phyloP scores from a whole-genome alignment of 2,113 vertebrate species.

The Rhipidura dahli region DNA sequence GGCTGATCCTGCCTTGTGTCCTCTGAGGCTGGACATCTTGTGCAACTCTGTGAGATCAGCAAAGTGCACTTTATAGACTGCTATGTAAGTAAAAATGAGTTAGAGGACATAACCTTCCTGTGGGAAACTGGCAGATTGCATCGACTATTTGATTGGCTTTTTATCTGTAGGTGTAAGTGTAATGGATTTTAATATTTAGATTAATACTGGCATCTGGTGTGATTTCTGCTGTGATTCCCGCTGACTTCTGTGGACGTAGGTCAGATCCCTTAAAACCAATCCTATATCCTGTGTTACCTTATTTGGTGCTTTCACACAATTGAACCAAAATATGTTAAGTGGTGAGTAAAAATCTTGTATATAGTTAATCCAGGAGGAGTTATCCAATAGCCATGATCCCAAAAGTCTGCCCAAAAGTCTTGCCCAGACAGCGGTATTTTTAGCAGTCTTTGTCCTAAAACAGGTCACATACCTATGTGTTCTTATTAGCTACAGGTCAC shows the following conservation, averaged over 20 bases:
- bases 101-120: background rate
- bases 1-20: background rate
- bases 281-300: background rate
- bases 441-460: slow-evolving; percentile 34
- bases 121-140: background rate
- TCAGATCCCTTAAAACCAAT: background rate
- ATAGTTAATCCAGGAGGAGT: background rate
- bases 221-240: background rate
- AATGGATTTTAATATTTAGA: background rate
- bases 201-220: background rate
- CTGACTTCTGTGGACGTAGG: background rate
- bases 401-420: slow-evolving; percentile 2
- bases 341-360: background rate
- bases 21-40: background rate
- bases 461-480: background rate
- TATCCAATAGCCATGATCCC: background rate
- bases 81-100: background rate
- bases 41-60: background rate
- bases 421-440: slow-evolving; percentile 40
- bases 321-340: background rate
- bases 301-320: background rate
- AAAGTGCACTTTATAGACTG: background rate
- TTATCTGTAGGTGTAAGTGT: background rate
- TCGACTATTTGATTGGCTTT: background rate
- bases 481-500: slow-evolving; percentile 35